Conservation (phyloP, 2,113 vertebrate species). For the Pterocles gutturalis region DNA sequence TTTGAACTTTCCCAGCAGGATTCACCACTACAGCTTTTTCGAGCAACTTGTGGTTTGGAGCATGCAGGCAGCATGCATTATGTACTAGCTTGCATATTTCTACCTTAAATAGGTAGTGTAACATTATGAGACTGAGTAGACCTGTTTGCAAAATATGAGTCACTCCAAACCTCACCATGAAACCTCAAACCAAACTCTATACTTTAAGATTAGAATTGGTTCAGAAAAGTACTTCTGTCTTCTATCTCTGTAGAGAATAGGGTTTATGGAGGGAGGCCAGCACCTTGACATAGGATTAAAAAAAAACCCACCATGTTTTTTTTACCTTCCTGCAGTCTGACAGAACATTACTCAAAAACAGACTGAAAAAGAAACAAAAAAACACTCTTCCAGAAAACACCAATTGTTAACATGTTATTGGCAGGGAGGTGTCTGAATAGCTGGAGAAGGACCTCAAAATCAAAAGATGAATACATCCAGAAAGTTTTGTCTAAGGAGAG, state of each 20-base stretch:
- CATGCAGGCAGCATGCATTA: constrained; percentile 53
- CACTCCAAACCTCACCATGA: constrained; percentile 60
- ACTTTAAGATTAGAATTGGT: neutral
- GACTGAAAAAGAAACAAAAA: neutral
- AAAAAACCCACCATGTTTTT: neutral
- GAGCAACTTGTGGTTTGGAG: constrained; percentile 75
- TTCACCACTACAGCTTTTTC: constrained; percentile 53
- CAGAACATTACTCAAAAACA: neutral
- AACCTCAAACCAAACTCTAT: constrained; percentile 58
- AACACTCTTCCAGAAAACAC: neutral
- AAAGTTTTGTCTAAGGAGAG: neutral
- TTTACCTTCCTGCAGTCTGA: neutral
- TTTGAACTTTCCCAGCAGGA: constrained; percentile 70
- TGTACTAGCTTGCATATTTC: constrained; percentile 61
- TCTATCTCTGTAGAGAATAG: constrained; percentile 28
- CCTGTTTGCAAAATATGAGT: constrained; percentile 57
- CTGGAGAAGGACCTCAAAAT: neutral
- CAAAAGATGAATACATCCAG: neutral
- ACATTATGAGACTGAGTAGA: constrained; percentile 38
- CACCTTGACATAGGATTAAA: neutral
- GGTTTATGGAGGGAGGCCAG: constrained; percentile 56
- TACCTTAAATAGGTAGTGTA: constrained; percentile 69
- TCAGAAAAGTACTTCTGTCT: constrained; percentile 11
- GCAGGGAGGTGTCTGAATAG: neutral
- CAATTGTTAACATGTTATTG: accelerated